Evolutionary conservation across 1,140 invertebrate species (phyloP), one percentile per base, ranked within the genome.

Genomic region (Hycleus phaleratus): DNA sequence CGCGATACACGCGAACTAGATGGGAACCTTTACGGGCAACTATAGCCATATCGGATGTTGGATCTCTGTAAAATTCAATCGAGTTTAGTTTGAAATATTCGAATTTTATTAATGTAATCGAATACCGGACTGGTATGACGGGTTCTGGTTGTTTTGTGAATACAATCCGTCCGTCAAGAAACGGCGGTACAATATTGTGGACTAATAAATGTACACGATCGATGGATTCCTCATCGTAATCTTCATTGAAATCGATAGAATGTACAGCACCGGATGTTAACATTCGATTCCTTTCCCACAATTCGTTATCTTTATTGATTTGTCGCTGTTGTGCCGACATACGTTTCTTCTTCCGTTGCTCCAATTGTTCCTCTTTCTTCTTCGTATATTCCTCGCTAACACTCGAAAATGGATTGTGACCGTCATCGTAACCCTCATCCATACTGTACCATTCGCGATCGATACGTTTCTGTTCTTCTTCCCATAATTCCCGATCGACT

Each of bases 61-160:
- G 90, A 80, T 99, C 97, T 79, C 92, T 82, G 9, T 44, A 62
- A 59, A 57, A 66, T 61, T 65, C 18, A 26, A 55, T 12, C 12
- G 9, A 46, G 7, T 26, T 3, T 26, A 12, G 6, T 9, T 10
- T 18, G 18, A 18, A 18, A 18, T 18, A 18, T 18, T 12, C 12
- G 9, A 46, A 3, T 26, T 3, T 26, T 46, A 10, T 9, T 10
- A 25, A 46, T 32, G 32, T 7, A 46, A 12, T 26, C 4, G n/a
- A 53, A 32, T 45, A 88, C 87, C 76, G 75, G 69, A 89, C 88
- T 49, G 93, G 93, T 65, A 98, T 85, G 49, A 98, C 90, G 50
- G 95, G 95, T 74, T 99, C 95, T 6, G 94, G 94, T 74, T 99
- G 97, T 73, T 99, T 99, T 0, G 97, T 99, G 69, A 99, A 99